phyloP scores from a whole-genome alignment of 2,888 invertebrate species.

The Scrobipalpa costella region DNA sequence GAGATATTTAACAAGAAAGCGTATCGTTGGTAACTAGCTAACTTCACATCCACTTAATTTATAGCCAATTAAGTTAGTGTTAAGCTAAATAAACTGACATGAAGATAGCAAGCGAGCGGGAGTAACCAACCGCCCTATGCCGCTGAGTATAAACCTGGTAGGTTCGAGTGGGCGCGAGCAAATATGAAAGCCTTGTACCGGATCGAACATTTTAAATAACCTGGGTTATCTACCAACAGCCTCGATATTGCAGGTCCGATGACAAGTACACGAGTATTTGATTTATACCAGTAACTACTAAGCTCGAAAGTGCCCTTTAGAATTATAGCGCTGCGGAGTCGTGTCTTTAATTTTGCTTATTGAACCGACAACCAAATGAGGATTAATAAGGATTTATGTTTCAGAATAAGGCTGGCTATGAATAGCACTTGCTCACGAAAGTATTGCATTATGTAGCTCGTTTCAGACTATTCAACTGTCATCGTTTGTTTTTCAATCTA shows the following conservation, averaged over 20 bases:
- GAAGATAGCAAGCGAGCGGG: slow-evolving; percentile 63
- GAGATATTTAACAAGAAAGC: slow-evolving; percentile 60
- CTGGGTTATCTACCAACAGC: slow-evolving; percentile 56
- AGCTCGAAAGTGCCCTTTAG: slow-evolving; percentile 54
- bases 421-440: slow-evolving; percentile 35
- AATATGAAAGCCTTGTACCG: slow-evolving; percentile 45
- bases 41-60: slow-evolving; percentile 69
- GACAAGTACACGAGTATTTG: slow-evolving; percentile 70
- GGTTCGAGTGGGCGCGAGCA: slow-evolving; percentile 50
- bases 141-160: slow-evolving; percentile 43
- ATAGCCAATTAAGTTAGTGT: slow-evolving; percentile 78
- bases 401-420: slow-evolving; percentile 26
- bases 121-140: slow-evolving; percentile 48
- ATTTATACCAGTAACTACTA: slow-evolving; percentile 63
- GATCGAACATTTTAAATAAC: slow-evolving; percentile 55
- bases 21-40: slow-evolving; percentile 61
- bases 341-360: slow-evolving; percentile 64
- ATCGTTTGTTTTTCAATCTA: slow-evolving; percentile 55
- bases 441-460: slow-evolving; percentile 37
- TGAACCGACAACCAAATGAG: slow-evolving; percentile 67
- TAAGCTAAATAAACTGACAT: slow-evolving; percentile 74
- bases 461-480: slow-evolving; percentile 59
- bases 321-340: slow-evolving; percentile 52
- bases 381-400: slow-evolving; percentile 70
- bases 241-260: slow-evolving; percentile 61